phyloP scores from a whole-genome alignment of 2,113 vertebrate genomes.

The Hemicordylus capensis region DNA sequence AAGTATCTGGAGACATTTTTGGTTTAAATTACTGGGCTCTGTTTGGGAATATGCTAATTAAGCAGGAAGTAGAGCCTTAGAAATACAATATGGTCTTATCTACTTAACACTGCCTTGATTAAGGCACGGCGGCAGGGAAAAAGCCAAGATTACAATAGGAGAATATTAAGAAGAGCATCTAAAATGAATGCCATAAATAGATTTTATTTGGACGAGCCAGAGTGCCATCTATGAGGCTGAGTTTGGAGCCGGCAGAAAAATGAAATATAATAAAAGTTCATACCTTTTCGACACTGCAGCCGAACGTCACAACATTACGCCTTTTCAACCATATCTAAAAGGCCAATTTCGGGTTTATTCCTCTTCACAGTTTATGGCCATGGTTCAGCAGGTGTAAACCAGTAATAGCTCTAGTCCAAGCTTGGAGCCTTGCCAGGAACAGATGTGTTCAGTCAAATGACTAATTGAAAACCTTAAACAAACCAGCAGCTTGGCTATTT shows the following conservation, averaged over 20 bases:
- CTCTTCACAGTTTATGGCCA: conserved; percentile 78
- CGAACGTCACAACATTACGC: conserved; percentile 72
- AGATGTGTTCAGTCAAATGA: conserved; percentile 99
- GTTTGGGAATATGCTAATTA: conserved; percentile 74
- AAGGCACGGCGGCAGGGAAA: conserved; percentile 54
- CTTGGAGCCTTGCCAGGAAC: conserved; percentile 92
- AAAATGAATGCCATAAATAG: conserved; percentile 42
- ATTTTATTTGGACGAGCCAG: conserved; percentile 46
- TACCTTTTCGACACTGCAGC: conserved; percentile 60
- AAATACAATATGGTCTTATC: conserved; percentile 71
- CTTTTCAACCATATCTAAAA: conserved; percentile 81
- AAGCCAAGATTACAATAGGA: conserved; percentile 44
- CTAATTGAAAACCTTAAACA: conserved; percentile 99
- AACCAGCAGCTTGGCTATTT: conserved; percentile 98
- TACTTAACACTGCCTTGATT: conserved; percentile 67
- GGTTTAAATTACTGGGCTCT: conserved; percentile 61
- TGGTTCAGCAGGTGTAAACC: conserved; percentile 86
- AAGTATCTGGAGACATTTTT: conserved; percentile 49
- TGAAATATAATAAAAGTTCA: conserved; percentile 47
- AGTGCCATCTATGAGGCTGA: conserved; percentile 25
- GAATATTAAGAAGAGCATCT: conserved; percentile 67
- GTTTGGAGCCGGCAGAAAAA: conserved; percentile 27
- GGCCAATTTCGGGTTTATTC: conserved; percentile 80
- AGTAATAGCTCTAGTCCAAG: conserved; percentile 86
- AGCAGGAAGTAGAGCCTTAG: conserved; percentile 50